Base-by-base conservation (phyloP, 2,888 invertebrate species). In the Drosophila paramelanica region DNA sequence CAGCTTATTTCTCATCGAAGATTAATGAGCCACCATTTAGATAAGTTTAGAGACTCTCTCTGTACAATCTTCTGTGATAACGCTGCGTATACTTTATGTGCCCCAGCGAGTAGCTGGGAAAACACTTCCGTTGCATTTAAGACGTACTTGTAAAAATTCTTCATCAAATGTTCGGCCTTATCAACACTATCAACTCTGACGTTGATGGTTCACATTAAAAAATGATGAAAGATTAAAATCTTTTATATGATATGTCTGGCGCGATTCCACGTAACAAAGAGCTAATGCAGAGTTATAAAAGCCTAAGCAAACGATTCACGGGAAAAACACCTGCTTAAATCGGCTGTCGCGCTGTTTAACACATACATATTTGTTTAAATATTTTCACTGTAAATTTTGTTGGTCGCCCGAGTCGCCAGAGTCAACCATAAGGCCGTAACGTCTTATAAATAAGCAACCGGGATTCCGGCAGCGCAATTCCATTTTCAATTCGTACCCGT, bases 171-270 rank as follows among this genome's bases (percentile, higher is more conserved):
- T 50, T 46, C n/a, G 36, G 60, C 45, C 49, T 62, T 69, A 60
- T 72, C 59, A 50, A 43, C 43, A 57, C 36, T 62, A 57, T 38
- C 43, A 53, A 25, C 11, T 45, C 14, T 10, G 58, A 65, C 68
- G 62, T 50, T 17, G 33, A 20, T 41, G 13, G 17, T 20, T 53
- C 43, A 45, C 17, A 52, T 50, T 23, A 8, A 58, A 8, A 58
- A 57, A 59, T 53, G 36, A 45, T 43, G 33, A 20, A 5, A 38
- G 68, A 60, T 76, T 59, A 65, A 49, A 39, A 43, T n/a, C 2
- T 59, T 17, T 71, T 77, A 64, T 73, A 79, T 77, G 65, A 64
- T 62, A 51, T 51, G 85, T 79, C 86, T 82, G 60, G 57, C 60
- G 36, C 33, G 64, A 67, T 76, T 82, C 73, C 58, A 58, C 41